Evolutionary conservation across 2,797 vertebrate species (phyloP), one percentile per base, ranked within the genome.

Genomic region (Spinus pinus): DNA sequence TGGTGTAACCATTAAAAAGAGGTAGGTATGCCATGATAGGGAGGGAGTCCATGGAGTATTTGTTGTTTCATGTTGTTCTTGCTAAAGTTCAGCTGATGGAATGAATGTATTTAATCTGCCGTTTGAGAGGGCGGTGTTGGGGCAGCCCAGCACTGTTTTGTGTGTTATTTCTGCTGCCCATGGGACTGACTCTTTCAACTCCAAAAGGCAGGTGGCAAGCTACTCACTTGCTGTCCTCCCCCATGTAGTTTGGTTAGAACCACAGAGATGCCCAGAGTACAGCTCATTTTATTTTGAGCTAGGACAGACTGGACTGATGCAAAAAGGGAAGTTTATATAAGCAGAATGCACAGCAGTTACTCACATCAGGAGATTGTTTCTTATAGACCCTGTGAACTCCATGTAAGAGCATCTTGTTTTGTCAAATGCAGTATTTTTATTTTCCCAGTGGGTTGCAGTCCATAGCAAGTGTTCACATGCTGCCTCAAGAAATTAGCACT

Each of bases 311-410:
- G 56, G 65, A 60, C 78, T n/a, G 54, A 86, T 70, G 81, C 62
- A 89, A 92, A 93, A 81, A 97, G 95, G 94, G 94, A 94, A 51
- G 23, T 85, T 88, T 89, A 31, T 65, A 3, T 91, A 86, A 91
- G 75, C 74, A 86, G 78, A 87, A 88, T 91, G 86, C 81, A 83
- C 64, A 94, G 89, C 89, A 81, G 74, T 71, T 80, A 35, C 49
- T 86, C 56, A 1, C 66, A 56, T 56, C 73, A 71, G 72, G 85
- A 92, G 80, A 51, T 6, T 69, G 81, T 81, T 94, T 69, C 41
- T 61, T 49, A 24, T 6, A 61, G 74, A 78, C 30, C 66, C 72
- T 69, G 51, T 90, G 83, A 81, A 33, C 71, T 73, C 75, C 27
- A 5, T 73, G 44, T 77, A 81, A 67, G 56, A 86, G 71, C 84